Evolutionary conservation across 2,113 vertebrate genomes (phyloP), one percentile per base, ranked within the genome.

Genomic region (Phaethornis superciliosus): DNA sequence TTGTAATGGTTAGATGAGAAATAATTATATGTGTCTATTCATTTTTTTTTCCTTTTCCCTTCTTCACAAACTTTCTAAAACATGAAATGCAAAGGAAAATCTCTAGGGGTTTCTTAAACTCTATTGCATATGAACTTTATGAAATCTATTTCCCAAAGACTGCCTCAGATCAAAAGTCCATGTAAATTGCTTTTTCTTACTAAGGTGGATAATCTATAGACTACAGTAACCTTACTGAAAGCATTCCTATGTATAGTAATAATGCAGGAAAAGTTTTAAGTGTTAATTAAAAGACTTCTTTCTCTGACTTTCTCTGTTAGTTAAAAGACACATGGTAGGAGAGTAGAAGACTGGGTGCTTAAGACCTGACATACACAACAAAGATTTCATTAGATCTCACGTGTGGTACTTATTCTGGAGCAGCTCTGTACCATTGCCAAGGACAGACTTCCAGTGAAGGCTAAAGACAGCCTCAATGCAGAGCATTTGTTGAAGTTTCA

Each of bases 351-450:
- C 8, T 68, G 0, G 0, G 3, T 79, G 33, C 13, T 63, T 9
- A 15, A 7, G 23, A 15, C 9, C 40, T 80, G 58, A 60, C 30
- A 71, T 18, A 62, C 23, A 18, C 6, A 15, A 28, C 21, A 37
- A 0, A 1, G 22, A 6, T 88, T 88, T 65, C 27, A 17, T 35
- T 24, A 15, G 5, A 3, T 8, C 5, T 59, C 8, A 1, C 12
- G 24, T 10, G n/a, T 1, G 15, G 23, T 0, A 0, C 5, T 69
- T 56, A 10, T 35, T 32, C 23, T 65, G 52, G 15, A 81, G n/a
- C 28, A 59, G 16, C 33, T 76, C 40, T 58, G 26, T 42, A 47
- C 23, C 7, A 6, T 67, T 55, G 44, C 44, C 47, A 64, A 46
- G 47, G 18, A 35, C 32, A 81, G 28, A 32, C 5, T 68, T 71